phyloP scores from a whole-genome alignment of 2,888 invertebrate species.

The Cremastinae sp. region DNA sequence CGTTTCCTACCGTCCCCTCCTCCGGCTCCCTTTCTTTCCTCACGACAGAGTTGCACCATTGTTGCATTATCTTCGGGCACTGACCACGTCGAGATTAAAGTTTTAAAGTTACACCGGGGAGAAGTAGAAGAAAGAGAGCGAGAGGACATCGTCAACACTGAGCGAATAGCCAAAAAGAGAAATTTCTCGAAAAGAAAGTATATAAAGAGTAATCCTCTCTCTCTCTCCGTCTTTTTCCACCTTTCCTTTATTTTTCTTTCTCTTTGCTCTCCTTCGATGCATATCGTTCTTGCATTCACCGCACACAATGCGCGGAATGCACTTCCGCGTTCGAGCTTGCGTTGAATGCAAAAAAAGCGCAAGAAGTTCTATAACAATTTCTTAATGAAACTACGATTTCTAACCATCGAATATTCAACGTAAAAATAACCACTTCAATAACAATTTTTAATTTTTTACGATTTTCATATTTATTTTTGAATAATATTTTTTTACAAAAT shows the following conservation, averaged over 20 bases:
- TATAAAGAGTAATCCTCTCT: conserved; percentile 9
- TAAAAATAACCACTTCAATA: too few species aligned
- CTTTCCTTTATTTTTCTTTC: too few species aligned
- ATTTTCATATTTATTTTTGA: too few species aligned
- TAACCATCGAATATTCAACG: too few species aligned
- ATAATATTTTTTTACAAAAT: too few species aligned
- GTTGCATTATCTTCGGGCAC: conserved; percentile 71
- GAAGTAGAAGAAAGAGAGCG: conserved; percentile 29
- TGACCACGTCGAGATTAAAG: conserved; percentile 73
- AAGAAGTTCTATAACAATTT: too few species aligned
- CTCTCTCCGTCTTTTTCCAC: conserved; percentile 2
- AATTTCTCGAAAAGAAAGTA: conserved; percentile 32
- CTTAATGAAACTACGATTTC: too few species aligned
- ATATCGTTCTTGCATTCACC: conserved; percentile 15
- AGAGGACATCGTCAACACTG: conserved; percentile 20
- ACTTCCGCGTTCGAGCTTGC: too few species aligned
- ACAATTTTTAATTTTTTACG: too few species aligned
- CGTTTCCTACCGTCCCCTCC: conserved; percentile 62
- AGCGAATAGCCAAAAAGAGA: conserved; percentile 37
- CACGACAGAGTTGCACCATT: conserved; percentile 66
- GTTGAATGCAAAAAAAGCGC: too few species aligned
- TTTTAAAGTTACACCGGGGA: conserved; percentile 69
- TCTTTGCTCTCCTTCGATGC: conserved; percentile 16
- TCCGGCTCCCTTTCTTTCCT: conserved; percentile 28
- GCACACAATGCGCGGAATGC: conserved; percentile 8